Evolutionary conservation across 2,113 vertebrate species (phyloP).

Genomic region (Nettapus auritus): DNA sequence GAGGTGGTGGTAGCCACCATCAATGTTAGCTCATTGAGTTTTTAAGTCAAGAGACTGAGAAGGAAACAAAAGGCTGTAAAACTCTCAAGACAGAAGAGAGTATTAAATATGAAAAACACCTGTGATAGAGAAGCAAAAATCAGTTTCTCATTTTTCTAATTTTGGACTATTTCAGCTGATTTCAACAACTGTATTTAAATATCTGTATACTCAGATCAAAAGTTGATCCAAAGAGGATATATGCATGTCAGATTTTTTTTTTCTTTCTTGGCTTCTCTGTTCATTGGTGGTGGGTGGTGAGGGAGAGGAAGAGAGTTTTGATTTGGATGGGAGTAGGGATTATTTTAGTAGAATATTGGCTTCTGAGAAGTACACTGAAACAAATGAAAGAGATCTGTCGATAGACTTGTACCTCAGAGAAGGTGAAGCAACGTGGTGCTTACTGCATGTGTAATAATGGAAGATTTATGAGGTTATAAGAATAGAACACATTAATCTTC

Average conservation of each 20-base stretch:
- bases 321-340: neutral
- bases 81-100: neutral
- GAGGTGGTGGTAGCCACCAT: neutral
- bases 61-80: neutral
- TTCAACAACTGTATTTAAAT: neutral
- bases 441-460: neutral
- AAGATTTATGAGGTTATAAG: slow-evolving; percentile 43
- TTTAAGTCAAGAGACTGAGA: neutral
- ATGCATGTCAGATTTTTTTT: neutral
- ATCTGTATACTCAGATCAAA: neutral
- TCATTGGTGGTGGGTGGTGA: neutral
- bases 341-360: neutral
- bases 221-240: neutral
- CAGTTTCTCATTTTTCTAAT: neutral
- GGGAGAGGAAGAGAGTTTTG: rapidly evolving
- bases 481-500: slow-evolving; percentile 51
- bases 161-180: neutral
- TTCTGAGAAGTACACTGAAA: neutral
- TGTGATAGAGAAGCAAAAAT: neutral
- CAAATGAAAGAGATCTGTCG: neutral
- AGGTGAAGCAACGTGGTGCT: slow-evolving; percentile 21
- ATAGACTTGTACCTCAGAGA: neutral
- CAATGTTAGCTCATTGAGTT: neutral
- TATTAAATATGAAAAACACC: neutral
- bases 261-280: neutral